Base-by-base conservation (phyloP, 2,888 invertebrate genomes). In the Amblyjoppa proteus region DNA sequence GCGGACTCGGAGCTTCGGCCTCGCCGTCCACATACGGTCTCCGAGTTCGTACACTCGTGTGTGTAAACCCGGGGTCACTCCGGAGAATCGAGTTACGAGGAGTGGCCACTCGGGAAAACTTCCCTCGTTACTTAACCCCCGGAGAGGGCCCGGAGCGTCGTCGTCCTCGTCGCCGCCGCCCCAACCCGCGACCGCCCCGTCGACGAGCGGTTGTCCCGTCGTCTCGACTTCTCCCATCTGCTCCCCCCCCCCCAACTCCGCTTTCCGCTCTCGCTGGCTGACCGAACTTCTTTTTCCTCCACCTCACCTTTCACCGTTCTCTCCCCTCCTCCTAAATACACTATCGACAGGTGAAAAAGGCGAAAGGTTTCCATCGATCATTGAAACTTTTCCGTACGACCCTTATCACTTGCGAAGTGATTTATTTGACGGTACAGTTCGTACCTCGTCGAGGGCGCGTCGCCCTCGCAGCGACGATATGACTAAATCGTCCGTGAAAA, bases 91-190 rank as follows among this genome's bases (percentile, higher is more conserved):
- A 87, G 87, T 87, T 87, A 87, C 83, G 79, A 81, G 77, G 81
- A 87, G 86, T 87, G 86, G 83, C 82, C 87, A 82, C 87, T 87
- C 81, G 80, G 86, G 86, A 83, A 80, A 87, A 84, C 86, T 87
- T 85, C 74, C 84, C 84, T 83, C 87, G 87, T 86, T 85, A 87
- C 86, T 83, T 85, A 86, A 81, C 83, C 82, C 84, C 68, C 71
- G 53, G 20, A 25, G 25, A 28, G 74, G 70, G 81, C 80, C 83
- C 70, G 80, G 53, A 84, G 81, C 84, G 28, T 81, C 76, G 84
- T 74, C 81, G 84, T 84, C 80, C 9, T 77, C 80, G 71, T 64
- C 77, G 64, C 11, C 49, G 73, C 38, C 45, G 34, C 64, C 25
- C 49, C 78, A n/a, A 28, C 71, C 34, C 41, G 34, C 61, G 25